Evolutionary conservation across 2,888 invertebrate genomes (phyloP).

Genomic region (Argynnis bischoffii): DNA sequence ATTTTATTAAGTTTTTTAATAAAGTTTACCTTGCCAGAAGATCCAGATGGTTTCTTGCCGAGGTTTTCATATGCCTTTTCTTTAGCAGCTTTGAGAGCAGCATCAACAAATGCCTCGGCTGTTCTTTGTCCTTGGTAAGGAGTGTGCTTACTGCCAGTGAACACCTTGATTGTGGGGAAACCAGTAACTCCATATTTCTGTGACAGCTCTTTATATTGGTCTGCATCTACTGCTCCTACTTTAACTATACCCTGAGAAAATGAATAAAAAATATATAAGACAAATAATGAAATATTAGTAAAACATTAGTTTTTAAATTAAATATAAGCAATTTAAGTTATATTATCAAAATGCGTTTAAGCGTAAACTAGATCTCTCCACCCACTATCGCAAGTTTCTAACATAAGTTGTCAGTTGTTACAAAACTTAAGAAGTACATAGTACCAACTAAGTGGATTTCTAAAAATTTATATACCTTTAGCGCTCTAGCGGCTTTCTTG

Average conservation of each 20-base stretch:
- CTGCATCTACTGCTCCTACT: slow-evolving; percentile 97
- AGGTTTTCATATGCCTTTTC: slow-evolving; percentile 87
- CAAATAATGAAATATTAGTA: not conserved
- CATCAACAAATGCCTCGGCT: slow-evolving; percentile 93
- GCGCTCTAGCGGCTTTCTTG: slow-evolving; percentile 94
- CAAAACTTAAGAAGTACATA: not conserved
- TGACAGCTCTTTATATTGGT: slow-evolving; percentile 91
- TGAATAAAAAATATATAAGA: slow-evolving; percentile 12
- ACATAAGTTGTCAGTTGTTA: not conserved
- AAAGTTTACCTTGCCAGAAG: slow-evolving; percentile 69
- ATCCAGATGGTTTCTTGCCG: slow-evolving; percentile 81
- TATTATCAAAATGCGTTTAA: not conserved
- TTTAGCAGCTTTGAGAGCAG: slow-evolving; percentile 89
- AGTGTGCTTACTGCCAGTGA: slow-evolving; percentile 92
- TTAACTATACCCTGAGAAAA: slow-evolving; percentile 91
- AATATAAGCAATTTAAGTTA: too few species aligned
- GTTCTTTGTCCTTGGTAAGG: slow-evolving; percentile 93
- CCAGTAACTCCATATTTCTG: slow-evolving; percentile 92
- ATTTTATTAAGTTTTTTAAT: slow-evolving; percentile 39
- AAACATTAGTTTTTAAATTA: too few species aligned
- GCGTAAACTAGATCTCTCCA: not conserved
- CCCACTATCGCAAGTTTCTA: not conserved
- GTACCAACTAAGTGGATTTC: too few species aligned
- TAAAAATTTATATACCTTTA: slow-evolving; percentile 85
- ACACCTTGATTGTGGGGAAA: slow-evolving; percentile 98